Evolutionary conservation across 2,797 vertebrate species (phyloP).

Genomic region (Delichon dasypus): DNA sequence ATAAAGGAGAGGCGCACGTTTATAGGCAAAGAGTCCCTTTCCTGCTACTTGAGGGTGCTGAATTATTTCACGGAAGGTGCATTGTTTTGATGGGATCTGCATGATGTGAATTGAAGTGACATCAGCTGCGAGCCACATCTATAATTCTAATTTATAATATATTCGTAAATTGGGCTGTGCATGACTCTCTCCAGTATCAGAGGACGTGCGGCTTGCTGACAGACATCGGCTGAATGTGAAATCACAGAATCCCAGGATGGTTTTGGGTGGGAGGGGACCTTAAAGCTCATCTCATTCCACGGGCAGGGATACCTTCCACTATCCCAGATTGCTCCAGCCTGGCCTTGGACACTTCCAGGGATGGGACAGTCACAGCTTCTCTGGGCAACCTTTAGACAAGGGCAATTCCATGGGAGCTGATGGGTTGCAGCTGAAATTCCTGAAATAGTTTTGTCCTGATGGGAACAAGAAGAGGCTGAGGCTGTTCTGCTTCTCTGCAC

Average conservation of each 20-base stretch:
- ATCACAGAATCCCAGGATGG: background rate
- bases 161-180: background rate
- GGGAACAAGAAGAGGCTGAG: background rate
- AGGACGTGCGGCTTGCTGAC: background rate
- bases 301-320: background rate
- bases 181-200: background rate
- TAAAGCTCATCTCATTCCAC: background rate
- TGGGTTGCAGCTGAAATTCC: background rate
- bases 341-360: background rate
- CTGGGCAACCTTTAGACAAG: background rate
- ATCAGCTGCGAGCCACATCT: conserved; percentile 16
- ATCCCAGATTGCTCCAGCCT: background rate
- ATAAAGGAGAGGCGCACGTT: conserved; percentile 34
- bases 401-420: background rate
- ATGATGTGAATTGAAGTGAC: conserved; percentile 45
- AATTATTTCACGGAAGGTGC: conserved; percentile 42
- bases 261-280: background rate
- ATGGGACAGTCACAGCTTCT: background rate
- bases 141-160: conserved; percentile 27
- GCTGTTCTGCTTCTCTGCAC: background rate
- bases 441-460: background rate
- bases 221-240: background rate
- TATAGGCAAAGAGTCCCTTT: conserved; percentile 33
- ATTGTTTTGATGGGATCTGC: conserved; percentile 51
- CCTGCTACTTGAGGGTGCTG: conserved; percentile 30